Evolutionary conservation across 2,888 invertebrate species (phyloP).

Genomic region (Cephus rjabovi): DNA sequence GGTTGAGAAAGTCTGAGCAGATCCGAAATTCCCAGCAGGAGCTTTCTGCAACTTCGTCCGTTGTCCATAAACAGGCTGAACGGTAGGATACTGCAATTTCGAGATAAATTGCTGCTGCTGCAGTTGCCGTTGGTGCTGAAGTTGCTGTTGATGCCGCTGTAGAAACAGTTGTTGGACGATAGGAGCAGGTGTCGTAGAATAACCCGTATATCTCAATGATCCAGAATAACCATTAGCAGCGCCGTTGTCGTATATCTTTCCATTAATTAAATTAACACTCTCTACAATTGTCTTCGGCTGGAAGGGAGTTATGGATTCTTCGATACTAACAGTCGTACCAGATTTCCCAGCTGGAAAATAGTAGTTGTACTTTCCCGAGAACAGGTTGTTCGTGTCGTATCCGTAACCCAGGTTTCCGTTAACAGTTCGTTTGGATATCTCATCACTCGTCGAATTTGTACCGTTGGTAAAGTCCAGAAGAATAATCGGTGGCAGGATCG

Average conservation of each 20-base stretch:
- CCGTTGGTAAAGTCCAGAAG: slow-evolving; percentile 58
- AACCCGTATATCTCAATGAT: neutral
- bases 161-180: neutral
- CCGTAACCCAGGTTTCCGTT: slow-evolving; percentile 81
- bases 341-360: slow-evolving; percentile 60
- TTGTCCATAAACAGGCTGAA: slow-evolving; percentile 44
- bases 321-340: slow-evolving; percentile 61
- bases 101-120: slow-evolving; percentile 6
- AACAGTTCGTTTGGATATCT: slow-evolving; percentile 75
- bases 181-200: neutral
- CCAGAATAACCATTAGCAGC: neutral
- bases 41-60: slow-evolving; percentile 55
- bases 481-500: slow-evolving; percentile 59
- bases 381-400: slow-evolving; percentile 68
- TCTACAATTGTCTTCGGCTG: slow-evolving; percentile 58
- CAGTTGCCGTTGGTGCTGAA: neutral
- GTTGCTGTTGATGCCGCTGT: neutral
- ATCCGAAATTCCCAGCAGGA: slow-evolving; percentile 31
- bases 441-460: slow-evolving; percentile 44
- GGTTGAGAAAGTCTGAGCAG: slow-evolving; percentile 28
- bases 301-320: slow-evolving; percentile 61
- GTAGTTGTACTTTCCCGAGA: slow-evolving; percentile 54
- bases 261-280: slow-evolving; percentile 36
- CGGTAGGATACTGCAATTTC: slow-evolving; percentile 17
- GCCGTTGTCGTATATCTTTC: neutral